Base-by-base conservation (phyloP, 2,113 vertebrate genomes). In the Canis aureus region DNA sequence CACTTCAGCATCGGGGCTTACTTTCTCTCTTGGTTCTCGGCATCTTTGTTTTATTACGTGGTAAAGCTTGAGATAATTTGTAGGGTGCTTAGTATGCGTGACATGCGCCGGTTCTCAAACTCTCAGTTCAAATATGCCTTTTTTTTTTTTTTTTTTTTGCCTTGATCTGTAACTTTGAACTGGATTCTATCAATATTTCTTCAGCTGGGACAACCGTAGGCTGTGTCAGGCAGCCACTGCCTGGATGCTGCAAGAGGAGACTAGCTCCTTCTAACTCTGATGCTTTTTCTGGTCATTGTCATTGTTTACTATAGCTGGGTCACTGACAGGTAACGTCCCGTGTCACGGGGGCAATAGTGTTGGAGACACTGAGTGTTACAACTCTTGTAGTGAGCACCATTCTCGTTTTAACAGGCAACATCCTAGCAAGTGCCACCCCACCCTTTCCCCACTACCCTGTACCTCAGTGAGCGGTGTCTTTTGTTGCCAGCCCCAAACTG, bases 321-420 rank as follows among this genome's bases (percentile, higher is more conserved):
- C 29, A 11, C 64, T 6, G 25, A 19, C 17, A 73, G 27, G 69
- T 35, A 19, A 51, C 13, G 11, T 67, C 35, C 35, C 32, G 3
- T 57, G 17, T 3, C 59, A 66, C 17, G 25, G 27, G n/a, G 19
- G 1, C 19, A 1, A 7, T 25, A 32, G 23, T 7, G 20, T 15
- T 15, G 19, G 32, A 25, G 12, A 32, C 17, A 49, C 19, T 15
- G 15, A 17, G 0, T 27, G 32, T 17, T 71, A 32, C 23, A 43
- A 9, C 38, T 2, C 11, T n/a, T n/a, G 19, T 32, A 49, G 17
- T 20, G 8, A 57, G 27, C 15, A 4, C 23, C 62, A 15, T 4
- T 43, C 59, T 1, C 13, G 11, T 8, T 32, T 11, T 20, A 20
- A 15, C 0, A 51, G 16, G n/a, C n/a, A 73, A 6, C 1, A 8